phyloP scores from a whole-genome alignment of 2,113 vertebrate species.

The Amblyopsis rosae region DNA sequence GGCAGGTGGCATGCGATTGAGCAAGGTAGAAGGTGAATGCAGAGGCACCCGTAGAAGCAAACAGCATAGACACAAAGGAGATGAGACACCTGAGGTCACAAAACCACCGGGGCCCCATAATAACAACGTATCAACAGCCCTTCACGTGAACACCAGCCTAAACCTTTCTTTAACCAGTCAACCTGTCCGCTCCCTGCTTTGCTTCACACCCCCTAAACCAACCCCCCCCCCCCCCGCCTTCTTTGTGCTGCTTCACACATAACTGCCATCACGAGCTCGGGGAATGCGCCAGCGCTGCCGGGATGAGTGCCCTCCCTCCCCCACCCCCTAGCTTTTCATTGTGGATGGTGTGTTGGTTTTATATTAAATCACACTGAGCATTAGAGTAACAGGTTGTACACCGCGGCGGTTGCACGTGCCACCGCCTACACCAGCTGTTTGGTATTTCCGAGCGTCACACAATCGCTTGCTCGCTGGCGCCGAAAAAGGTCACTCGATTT shows the following conservation, averaged over 20 bases:
- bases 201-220: constrained; percentile 29
- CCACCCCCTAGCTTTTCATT: constrained; percentile 1
- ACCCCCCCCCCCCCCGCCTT: constrained; percentile 26
- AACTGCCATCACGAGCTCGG: constrained; percentile 33
- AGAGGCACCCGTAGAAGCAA: too few relatives aligned
- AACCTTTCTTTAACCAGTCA: not conserved
- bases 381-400: too few relatives aligned
- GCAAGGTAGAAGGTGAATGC: too few relatives aligned
- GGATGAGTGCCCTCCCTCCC: constrained; percentile 27
- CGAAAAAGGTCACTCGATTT: constrained; percentile 62
- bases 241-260: constrained; percentile 70
- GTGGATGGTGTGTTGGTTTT: too few relatives aligned
- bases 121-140: constrained; percentile 1
- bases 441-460: too few relatives aligned
- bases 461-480: not conserved
- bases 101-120: too few relatives aligned
- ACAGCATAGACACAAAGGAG: too few relatives aligned
- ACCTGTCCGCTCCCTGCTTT: constrained; percentile 37
- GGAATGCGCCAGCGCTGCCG: constrained; percentile 44
- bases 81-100: too few relatives aligned
- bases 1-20: too few relatives aligned
- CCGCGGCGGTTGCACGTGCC: constrained; percentile 6
- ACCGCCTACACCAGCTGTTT: not conserved
- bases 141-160: constrained; percentile 3
- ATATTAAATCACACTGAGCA: too few relatives aligned